phyloP scores from a whole-genome alignment of 2,113 vertebrate genomes.

The Epinephelus fuscoguttatus region DNA sequence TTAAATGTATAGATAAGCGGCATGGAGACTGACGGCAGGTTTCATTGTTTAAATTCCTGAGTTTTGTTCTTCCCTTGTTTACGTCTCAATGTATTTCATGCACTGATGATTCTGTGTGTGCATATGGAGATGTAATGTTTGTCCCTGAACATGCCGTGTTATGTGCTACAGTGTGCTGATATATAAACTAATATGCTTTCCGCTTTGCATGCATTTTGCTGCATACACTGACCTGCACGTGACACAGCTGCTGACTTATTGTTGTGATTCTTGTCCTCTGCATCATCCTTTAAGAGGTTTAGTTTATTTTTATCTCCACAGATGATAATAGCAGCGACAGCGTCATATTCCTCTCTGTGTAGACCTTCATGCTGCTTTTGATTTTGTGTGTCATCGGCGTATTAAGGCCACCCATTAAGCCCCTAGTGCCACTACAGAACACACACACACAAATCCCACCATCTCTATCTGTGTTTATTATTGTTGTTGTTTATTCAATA shows the following conservation, averaged over 20 bases:
- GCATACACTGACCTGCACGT: neutral
- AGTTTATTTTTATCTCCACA: slow-evolving; percentile 46
- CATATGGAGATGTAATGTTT: neutral
- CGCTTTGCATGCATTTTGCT: neutral
- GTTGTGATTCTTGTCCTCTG: neutral
- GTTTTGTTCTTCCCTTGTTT: neutral
- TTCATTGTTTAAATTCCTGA: neutral
- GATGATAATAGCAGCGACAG: slow-evolving; percentile 26
- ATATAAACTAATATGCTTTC: neutral
- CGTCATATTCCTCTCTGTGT: slow-evolving; percentile 39
- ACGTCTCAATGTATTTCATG: neutral
- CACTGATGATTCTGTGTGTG: too few relatives aligned
- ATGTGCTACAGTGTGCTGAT: too few relatives aligned
- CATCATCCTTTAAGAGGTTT: slow-evolving; percentile 29
- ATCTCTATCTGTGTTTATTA: slow-evolving; percentile 35
- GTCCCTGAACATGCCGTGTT: too few relatives aligned
- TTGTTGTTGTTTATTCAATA: slow-evolving; percentile 21
- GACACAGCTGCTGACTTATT: slow-evolving; percentile 7
- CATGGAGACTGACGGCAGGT: neutral
- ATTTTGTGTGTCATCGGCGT: slow-evolving; percentile 73
- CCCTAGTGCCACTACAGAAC: slow-evolving; percentile 21
- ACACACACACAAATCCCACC: slow-evolving; percentile 31
- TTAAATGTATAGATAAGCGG: neutral
- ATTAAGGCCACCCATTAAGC: slow-evolving; percentile 82
- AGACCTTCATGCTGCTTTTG: slow-evolving; percentile 46